phyloP scores from a whole-genome alignment of 2,888 invertebrate genomes.

The Proisotoma minuta region DNA sequence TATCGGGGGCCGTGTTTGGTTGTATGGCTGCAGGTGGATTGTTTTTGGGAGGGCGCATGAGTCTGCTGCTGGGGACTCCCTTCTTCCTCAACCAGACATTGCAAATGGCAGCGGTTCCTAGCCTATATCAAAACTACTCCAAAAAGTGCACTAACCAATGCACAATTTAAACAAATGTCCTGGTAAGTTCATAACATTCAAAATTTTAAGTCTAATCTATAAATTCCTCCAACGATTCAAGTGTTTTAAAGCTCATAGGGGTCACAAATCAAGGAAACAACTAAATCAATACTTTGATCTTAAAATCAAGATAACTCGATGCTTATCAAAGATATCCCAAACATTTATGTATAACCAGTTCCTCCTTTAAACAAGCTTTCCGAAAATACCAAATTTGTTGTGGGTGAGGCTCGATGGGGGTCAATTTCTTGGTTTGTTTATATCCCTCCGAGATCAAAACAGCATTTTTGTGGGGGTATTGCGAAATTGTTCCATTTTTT shows the following conservation, averaged over 20 bases:
- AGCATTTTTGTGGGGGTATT: constrained; percentile 8
- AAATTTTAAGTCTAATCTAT: too few species aligned
- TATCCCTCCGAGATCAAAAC: background rate
- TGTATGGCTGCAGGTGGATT: too few species aligned
- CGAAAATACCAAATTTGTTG: too few species aligned
- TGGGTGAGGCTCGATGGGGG: background rate
- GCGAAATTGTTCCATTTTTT: constrained; percentile 11
- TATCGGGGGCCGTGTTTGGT: constrained; percentile 12
- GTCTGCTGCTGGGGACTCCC: constrained; percentile 19
- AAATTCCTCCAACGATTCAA: too few species aligned
- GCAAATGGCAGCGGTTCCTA: constrained; percentile 98
- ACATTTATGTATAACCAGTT: too few species aligned
- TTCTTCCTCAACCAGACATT: constrained; percentile 58
- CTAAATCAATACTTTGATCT: too few species aligned
- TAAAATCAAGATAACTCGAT: too few species aligned
- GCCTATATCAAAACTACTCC: constrained; percentile 20
- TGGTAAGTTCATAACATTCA: too few species aligned
- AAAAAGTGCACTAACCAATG: constrained; percentile 49
- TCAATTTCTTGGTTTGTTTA: constrained; percentile 4
- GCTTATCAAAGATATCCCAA: too few species aligned
- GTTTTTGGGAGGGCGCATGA: constrained; percentile 52
- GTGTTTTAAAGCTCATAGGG: too few species aligned
- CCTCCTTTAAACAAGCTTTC: too few species aligned
- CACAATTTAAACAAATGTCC: constrained; percentile 53
- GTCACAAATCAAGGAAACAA: too few species aligned